Conservation (phyloP, 2,888 invertebrate genomes). For the Spisula subtruncata region DNA sequence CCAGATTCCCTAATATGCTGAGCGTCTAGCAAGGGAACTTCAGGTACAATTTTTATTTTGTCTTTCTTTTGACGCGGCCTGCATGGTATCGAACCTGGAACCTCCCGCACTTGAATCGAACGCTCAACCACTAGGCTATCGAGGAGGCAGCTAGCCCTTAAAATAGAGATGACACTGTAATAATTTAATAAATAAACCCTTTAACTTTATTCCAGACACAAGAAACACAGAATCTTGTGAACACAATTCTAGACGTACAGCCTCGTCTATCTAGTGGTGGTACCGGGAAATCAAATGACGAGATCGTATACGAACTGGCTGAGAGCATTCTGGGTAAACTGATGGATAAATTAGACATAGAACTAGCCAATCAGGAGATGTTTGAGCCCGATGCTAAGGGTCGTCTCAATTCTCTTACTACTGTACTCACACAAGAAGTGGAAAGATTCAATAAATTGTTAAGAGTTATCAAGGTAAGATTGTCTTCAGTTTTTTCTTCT, state of each 20-base stretch:
- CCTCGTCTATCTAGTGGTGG: conserved; percentile 90
- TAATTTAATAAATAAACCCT: background rate
- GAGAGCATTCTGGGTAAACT: conserved; percentile 91
- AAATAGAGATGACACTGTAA: background rate
- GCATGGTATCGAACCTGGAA: too few species aligned
- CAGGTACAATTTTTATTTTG: too few species aligned
- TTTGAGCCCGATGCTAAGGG: conserved; percentile 91
- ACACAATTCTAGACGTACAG: conserved; percentile 94
- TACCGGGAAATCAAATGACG: conserved; percentile 92
- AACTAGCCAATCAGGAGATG: conserved; percentile 91
- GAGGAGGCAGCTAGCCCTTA: background rate
- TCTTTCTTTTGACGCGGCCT: too few species aligned
- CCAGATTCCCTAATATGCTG: too few species aligned
- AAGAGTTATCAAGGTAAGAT: conserved; percentile 86
- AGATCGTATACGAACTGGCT: conserved; percentile 93
- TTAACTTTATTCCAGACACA: conserved; percentile 90
- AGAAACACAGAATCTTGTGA: conserved; percentile 92
- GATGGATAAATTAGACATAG: conserved; percentile 90
- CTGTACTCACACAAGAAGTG: conserved; percentile 88
- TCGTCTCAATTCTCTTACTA: conserved; percentile 91
- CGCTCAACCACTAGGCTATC: too few species aligned
- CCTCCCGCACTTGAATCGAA: too few species aligned
- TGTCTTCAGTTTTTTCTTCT: too few species aligned
- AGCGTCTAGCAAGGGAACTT: too few species aligned
- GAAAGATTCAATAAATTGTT: conserved; percentile 88